Conservation (phyloP, 2,888 invertebrate genomes). For the Seladonia tumulorum region DNA sequence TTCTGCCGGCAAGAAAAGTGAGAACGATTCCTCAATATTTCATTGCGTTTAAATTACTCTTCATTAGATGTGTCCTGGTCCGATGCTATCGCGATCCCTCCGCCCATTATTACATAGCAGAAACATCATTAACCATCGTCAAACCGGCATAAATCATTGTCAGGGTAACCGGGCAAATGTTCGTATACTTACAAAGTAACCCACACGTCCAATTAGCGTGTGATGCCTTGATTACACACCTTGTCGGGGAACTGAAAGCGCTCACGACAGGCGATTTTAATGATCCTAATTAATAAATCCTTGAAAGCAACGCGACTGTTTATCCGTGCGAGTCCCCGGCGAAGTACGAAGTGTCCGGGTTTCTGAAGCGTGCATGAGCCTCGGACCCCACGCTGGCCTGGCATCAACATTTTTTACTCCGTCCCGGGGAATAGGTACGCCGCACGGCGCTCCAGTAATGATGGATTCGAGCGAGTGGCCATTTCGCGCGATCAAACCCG, state of each 20-base stretch:
- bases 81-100: conserved; percentile 7
- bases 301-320: conserved; percentile 64
- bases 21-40: not conserved
- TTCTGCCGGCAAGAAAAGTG: not conserved
- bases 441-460: conserved; percentile 69
- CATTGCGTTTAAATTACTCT: conserved; percentile 1
- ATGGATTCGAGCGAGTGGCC: conserved; percentile 72
- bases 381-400: conserved; percentile 77
- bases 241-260: not conserved
- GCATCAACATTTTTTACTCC: conserved; percentile 75
- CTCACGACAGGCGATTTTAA: conserved; percentile 24
- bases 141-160: conserved; percentile 25
- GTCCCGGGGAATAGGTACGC: conserved; percentile 71
- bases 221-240: conserved; percentile 43
- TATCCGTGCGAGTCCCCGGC: conserved; percentile 62
- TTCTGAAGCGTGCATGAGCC: conserved; percentile 74
- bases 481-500: conserved; percentile 49
- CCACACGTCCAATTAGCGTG: conserved; percentile 43
- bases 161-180: not conserved
- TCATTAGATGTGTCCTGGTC: not conserved
- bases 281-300: conserved; percentile 60
- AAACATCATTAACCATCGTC: conserved; percentile 32
- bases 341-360: conserved; percentile 73
- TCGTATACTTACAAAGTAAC: conserved; percentile 10
- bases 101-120: conserved; percentile 18